Base-by-base conservation (phyloP, 2,113 vertebrate species). In the Noturus placidus region DNA sequence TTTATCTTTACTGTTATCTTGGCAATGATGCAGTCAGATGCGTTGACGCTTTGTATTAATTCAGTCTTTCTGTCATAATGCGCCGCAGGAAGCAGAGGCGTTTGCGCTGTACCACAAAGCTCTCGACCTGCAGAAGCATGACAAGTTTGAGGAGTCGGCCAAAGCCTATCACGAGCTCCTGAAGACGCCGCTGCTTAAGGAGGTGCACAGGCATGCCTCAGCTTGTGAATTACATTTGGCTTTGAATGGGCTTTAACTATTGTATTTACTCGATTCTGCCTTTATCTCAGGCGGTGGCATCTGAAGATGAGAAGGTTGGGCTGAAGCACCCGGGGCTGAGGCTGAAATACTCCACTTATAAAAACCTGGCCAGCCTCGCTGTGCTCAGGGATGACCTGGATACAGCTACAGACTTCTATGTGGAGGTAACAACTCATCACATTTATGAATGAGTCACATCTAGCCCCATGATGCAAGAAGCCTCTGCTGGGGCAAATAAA, bases 101-200 rank as follows among this genome's bases (percentile, higher is more conserved):
- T 99, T 99, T 95, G 97, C 98, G 86, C 93, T 99, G 70, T 99
- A 99, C 85, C 97, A 99, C 92, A 97, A 97, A 93, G 98, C 98
- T 59, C 93, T 99, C 93, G 98, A 99, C 92, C 97, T 99, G 79
- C 98, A 99, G 93, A 99, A 99, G 87, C 98, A 99, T 22, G 98
- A 99, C 93, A 94, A 95, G 59, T 98, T 97, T 93, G 97, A 99
- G 65, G 98, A 99, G 59, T 99, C 98, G 15, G 95, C 97, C 79
- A 97, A 96, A 89, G 98, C 98, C 79, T 99, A 99, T 89, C 97
- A 99, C 86, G 96, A 97, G 85, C 96, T 99, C 1, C 95, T 99
- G 72, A 97, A 97, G 93, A 98, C 97, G 0, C 97, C 96, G 17
- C 95, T 99, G 80, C 95, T 99, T 86, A 95, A 97, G 89, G 98